phyloP scores from a whole-genome alignment of 2,797 vertebrate genomes.

The Clarias fuscus region DNA sequence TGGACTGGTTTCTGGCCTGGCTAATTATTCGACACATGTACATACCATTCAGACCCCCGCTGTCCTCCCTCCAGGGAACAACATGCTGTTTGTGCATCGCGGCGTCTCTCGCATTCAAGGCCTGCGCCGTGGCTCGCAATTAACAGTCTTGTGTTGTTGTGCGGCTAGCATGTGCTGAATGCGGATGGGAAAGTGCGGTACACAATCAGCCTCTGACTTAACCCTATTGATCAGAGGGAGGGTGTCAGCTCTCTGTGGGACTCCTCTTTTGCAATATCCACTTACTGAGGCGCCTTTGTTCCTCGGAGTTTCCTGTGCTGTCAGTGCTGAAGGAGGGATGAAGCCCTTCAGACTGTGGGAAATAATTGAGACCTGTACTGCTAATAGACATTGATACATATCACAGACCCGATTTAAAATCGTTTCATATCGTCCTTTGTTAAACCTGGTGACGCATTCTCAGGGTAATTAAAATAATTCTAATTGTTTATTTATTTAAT shows the following conservation, averaged over 20 bases:
- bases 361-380: slow-evolving; percentile 46
- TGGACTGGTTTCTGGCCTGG: slow-evolving; percentile 63
- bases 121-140: slow-evolving; percentile 70
- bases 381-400: slow-evolving; percentile 40
- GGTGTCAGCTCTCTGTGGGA: slow-evolving; percentile 48
- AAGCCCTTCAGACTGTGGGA: slow-evolving; percentile 42
- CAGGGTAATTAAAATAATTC: not conserved
- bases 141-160: slow-evolving; percentile 80
- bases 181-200: slow-evolving; percentile 53
- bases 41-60: slow-evolving; percentile 62
- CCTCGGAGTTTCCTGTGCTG: slow-evolving; percentile 49
- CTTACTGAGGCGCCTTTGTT: slow-evolving; percentile 53
- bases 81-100: slow-evolving; percentile 73
- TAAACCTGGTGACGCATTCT: slow-evolving; percentile 2
- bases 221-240: slow-evolving; percentile 54
- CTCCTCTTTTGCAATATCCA: slow-evolving; percentile 28
- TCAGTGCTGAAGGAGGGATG: slow-evolving; percentile 20
- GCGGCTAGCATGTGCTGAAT: slow-evolving; percentile 49
- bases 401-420: slow-evolving; percentile 32
- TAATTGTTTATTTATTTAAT: not conserved
- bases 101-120: slow-evolving; percentile 66
- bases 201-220: slow-evolving; percentile 51
- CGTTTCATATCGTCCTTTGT: slow-evolving; percentile 46
- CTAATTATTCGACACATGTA: slow-evolving; percentile 77
- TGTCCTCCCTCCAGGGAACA: slow-evolving; percentile 65